Base-by-base conservation (phyloP, 2,113 vertebrate genomes). In the Lamprotornis superbus region DNA sequence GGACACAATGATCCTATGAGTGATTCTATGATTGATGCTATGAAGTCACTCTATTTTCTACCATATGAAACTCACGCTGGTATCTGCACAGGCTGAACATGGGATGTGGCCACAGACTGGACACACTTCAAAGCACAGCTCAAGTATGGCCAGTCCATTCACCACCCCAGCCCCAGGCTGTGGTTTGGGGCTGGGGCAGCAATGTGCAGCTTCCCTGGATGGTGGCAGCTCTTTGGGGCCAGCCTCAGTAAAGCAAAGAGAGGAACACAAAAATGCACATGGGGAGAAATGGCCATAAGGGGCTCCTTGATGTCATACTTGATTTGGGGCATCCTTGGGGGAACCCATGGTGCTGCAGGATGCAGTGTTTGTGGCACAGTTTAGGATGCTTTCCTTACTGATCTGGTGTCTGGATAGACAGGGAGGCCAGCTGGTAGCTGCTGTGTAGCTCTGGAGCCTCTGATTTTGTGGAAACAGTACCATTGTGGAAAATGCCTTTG, bases 221-320 rank as follows among this genome's bases (percentile, higher is more conserved):
- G 10, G 18, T 42, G 49, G 47, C 68, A 77, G 37, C 2, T 56
- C 22, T 77, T 39, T 30, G 53, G 33, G 23, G 11, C 20, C 39
- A 75, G 17, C 8, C 15, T 8, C 28, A 42, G 23, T 17, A 47
- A 56, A 61, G 6, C 37, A 77, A 69, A 19, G 37, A 50, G 15
- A 23, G 19, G 10, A 87, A 57, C 31, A 28, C 16, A 87, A 56
- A 52, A 82, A 33, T 57, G 12, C 30, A 27, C 10, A 3, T 1
- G 12, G 17, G 8, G 12, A 70, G 7, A 50, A 83, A 83, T 0
- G 0, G 2, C 53, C 4, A 0, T 28, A 23, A 63, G 13, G 28
- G 15, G 2, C 8, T 84, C 23, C 28, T 22, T 74, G 37, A 40
- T 24, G 18, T 24, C 47, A 52, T 19, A 30, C 6, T 33, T 19